These are phyloP conservation scores for Hepsetus odoe DNA, from an alignment of 2,113 vertebrate species.

Conservation along the genomic window DNA sequence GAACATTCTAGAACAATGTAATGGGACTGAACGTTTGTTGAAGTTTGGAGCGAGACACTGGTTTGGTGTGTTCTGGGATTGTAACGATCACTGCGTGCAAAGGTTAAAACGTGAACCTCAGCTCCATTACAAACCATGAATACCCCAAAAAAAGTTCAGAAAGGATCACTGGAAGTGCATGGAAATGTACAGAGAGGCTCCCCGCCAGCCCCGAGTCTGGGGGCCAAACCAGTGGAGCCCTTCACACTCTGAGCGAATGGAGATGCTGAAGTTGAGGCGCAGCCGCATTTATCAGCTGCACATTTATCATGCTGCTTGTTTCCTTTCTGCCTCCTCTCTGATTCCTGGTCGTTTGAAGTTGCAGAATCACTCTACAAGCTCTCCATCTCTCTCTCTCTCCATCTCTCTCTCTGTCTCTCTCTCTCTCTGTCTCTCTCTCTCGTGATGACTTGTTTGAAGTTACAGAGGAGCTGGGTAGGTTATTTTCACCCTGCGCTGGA, in stretches of 20 bases:
- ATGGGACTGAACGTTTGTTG: too few relatives aligned
- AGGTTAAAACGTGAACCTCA: not conserved
- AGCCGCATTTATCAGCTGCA: conserved; percentile 25
- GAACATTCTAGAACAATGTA: too few relatives aligned
- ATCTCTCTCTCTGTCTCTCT: conserved; percentile 43
- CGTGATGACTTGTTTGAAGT: conserved; percentile 57
- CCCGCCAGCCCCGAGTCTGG: not conserved
- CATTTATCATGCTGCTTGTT: conserved; percentile 43
- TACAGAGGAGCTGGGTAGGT: conserved; percentile 39
- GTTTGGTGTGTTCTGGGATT: too few relatives aligned
- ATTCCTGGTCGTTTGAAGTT: conserved; percentile 46
- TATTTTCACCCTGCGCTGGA: conserved; percentile 46
- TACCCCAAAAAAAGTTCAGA: not conserved
- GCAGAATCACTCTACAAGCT: conserved; percentile 32
- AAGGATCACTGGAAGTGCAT: not conserved
- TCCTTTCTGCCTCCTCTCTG: conserved; percentile 48
- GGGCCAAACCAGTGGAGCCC: not conserved
- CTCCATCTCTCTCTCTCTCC: conserved; percentile 15
- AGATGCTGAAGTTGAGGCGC: conserved; percentile 27
- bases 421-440: conserved; percentile 43
- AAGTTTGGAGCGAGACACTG: too few relatives aligned
- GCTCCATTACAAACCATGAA: not conserved
- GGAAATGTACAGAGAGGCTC: not conserved
- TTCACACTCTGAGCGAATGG: not conserved
- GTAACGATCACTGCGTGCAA: not conserved